Percentiles rank a stretch among this genome's conserved stretches.
Conservation (phyloP, 1,140 invertebrate species). For the Drosophila hydei region DNA sequence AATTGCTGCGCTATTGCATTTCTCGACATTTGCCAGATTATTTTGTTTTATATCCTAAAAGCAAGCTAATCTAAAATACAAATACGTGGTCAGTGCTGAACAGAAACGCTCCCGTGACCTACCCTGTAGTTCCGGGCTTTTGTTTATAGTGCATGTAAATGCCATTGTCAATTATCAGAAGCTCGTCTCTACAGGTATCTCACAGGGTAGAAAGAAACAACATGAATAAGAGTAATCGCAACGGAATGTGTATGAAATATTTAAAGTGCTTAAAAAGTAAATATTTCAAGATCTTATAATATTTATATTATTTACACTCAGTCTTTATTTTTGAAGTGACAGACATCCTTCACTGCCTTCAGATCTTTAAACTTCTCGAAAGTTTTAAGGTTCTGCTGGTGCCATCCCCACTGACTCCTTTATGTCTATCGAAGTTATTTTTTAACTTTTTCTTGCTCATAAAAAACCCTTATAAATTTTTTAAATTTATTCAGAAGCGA, state of each 20-base stretch:
- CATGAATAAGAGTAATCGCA: too few species aligned
- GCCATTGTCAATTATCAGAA: conserved; percentile 92
- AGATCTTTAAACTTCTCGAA: too few species aligned
- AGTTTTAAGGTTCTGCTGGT: not conserved
- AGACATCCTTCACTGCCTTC: too few species aligned
- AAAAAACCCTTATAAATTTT: too few species aligned
- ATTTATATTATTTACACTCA: too few species aligned
- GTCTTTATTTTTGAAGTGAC: too few species aligned
- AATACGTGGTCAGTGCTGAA: not conserved
- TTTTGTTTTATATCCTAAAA: conserved; percentile 36
- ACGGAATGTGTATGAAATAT: too few species aligned
- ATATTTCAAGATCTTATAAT: too few species aligned
- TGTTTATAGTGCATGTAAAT: conserved; percentile 91
- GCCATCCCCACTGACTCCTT: not conserved
- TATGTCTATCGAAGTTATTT: not conserved
- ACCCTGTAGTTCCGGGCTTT: conserved; percentile 99
- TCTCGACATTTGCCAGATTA: conserved; percentile 43
- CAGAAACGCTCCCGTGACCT: conserved; percentile 95
- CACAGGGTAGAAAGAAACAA: conserved; percentile 88
- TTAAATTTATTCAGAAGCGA: too few species aligned
- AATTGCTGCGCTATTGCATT: conserved; percentile 15
- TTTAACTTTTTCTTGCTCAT: too few species aligned
- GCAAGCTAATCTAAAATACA: not conserved
- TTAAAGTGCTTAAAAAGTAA: conserved; percentile 1
- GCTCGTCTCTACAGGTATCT: conserved; percentile 99